A percentile compares a stretch with the other conserved stretches of the same genome.
Evolutionary conservation across 2,888 invertebrate genomes (phyloP).

Genomic region (Phaedon cochleariae): DNA sequence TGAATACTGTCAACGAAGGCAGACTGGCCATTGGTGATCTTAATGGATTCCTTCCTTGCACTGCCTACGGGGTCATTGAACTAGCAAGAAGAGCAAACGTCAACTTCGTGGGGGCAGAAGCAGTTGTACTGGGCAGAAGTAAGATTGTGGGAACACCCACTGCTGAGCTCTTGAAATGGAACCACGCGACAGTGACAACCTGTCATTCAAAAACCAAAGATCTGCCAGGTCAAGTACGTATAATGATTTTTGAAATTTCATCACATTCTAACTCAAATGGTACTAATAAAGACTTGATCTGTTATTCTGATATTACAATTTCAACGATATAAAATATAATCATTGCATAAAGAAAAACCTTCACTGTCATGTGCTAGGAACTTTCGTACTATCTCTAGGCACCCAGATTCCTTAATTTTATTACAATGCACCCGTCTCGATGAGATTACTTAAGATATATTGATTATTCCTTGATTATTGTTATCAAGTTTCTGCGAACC

Average conservation of each 20-base stretch:
- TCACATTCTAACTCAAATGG: no score
- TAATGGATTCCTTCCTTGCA: conserved; percentile 92
- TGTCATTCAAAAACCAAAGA: conserved; percentile 95
- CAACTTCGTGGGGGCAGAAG: conserved; percentile 80
- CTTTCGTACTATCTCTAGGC: no score
- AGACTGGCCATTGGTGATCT: conserved; percentile 89
- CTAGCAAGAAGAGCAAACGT: conserved; percentile 84
- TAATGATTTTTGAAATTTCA: not conserved
- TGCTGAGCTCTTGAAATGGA: conserved; percentile 93
- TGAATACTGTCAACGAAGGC: conserved; percentile 94
- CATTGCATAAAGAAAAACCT: no score
- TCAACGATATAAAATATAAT: no score
- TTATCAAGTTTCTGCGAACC: no score
- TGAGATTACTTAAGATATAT: no score
- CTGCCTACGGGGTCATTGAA: conserved; percentile 94
- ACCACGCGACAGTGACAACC: conserved; percentile 95
- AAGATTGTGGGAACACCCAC: conserved; percentile 98
- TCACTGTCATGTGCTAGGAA: no score
- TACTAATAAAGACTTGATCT: no score
- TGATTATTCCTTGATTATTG: no score
- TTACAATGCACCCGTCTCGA: no score
- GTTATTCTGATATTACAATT: no score
- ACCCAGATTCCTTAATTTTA: no score
- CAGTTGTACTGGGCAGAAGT: conserved; percentile 95
- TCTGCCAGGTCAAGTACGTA: conserved; percentile 73